Evolutionary conservation across 2,888 invertebrate genomes (phyloP), one percentile per base, ranked within the genome.

Genomic region (Orthosia gracilis): DNA sequence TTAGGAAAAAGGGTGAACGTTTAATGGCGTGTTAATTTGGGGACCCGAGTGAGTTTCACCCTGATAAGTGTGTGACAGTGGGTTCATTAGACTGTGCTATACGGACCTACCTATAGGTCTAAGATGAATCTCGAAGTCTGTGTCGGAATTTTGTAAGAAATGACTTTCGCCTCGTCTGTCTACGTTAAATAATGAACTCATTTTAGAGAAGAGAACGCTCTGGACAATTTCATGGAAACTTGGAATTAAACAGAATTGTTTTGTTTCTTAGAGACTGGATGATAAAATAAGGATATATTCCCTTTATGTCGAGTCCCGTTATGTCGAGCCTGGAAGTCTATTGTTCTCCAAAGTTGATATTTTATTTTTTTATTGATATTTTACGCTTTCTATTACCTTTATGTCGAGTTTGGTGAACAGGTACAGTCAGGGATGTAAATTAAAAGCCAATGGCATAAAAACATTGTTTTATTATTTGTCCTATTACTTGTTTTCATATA

Each of bases 21-120:
- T 86, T 89, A 89, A 91, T 89, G 90, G 86, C 79, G 87, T 91
- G 91, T 91, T 91, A 91, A 91, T 91, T 90, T 89, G 88, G 87
- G 80, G 78, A 87, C 85, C 79, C 80, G 72, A 82, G 76, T 78
- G 79, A 87, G 88, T 84, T 86, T 78, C 64, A 55, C 65, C 82
- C 82, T 81, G 89, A 89, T 89, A 90, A 90, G 76, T 78, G 65
- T 82, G 85, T 78, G 76, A 69, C 78, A 73, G 84, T 78, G 71
- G 76, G 64, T 76, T 85, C 86, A 86, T 87, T 84, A 84, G 71
- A 23, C 66, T 47, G 54, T 62, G 21, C 26, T 76, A 62, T 76
- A 73, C 49, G 61, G 71, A 73, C 57, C n/a, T 50, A 71, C 15
- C 40, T 73, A 63, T 70, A 67, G 64, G 18, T 68, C n/a, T 61